Conservation (phyloP, 2,888 invertebrate genomes). For the Drosophila niveifrons region DNA sequence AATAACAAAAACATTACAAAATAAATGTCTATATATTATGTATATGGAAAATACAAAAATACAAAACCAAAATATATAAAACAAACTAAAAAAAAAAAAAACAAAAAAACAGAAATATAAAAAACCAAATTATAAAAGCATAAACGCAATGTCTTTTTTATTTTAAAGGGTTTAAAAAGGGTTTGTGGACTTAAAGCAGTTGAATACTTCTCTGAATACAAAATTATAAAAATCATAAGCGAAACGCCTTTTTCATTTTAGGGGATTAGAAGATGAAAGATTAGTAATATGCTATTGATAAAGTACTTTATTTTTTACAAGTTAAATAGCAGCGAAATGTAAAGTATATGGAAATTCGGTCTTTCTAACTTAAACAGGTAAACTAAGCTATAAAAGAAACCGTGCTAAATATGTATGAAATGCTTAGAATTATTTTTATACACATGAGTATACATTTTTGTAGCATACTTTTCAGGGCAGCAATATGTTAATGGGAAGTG, state of each 20-base stretch:
- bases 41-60: conserved; percentile 65
- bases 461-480: neutral
- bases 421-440: neutral
- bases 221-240: conserved; percentile 35
- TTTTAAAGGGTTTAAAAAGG: neutral
- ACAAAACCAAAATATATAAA: conserved; percentile 38
- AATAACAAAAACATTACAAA: conserved; percentile 54
- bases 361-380: no score
- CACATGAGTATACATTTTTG: neutral
- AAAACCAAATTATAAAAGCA: conserved; percentile 39
- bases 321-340: no score
- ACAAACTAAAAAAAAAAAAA: conserved; percentile 30
- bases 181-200: no score
- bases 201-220: neutral
- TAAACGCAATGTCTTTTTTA: conserved; percentile 10
- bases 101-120: conserved; percentile 26
- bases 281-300: no score
- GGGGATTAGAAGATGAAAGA: neutral
- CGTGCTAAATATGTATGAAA: no score
- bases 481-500: neutral
- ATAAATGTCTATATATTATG: conserved; percentile 71
- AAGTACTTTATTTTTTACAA: no score
- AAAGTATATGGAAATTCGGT: no score
- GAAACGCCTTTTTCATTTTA: conserved; percentile 1
- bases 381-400: no score